phyloP scores from a whole-genome alignment of 2,888 invertebrate species.

The Anoplius nigerrimus region DNA sequence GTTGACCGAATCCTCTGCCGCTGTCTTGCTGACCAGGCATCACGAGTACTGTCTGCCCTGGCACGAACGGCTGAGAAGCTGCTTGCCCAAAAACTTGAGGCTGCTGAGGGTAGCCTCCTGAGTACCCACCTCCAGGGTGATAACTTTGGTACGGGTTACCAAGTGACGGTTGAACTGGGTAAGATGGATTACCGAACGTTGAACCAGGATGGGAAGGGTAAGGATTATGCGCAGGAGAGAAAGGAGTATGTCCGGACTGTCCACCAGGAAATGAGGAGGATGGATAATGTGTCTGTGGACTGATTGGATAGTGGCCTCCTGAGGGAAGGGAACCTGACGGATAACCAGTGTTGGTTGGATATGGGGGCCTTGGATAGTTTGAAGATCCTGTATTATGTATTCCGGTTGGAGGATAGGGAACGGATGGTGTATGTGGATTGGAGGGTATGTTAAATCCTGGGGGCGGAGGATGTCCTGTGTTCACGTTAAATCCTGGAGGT shows the following conservation, averaged over 20 bases:
- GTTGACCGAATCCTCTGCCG: constrained; percentile 55
- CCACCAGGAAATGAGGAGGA: constrained; percentile 6
- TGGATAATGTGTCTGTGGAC: neutral
- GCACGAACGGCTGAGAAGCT: constrained; percentile 57
- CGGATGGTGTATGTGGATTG: constrained; percentile 14
- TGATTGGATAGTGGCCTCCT: neutral
- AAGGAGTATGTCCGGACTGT: neutral
- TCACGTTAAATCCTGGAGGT: constrained; percentile 9
- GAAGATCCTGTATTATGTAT: too few relatives aligned
- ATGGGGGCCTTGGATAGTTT: too few relatives aligned
- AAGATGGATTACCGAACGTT: constrained; percentile 18
- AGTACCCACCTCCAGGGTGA: constrained; percentile 40
- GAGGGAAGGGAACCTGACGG: too few relatives aligned
- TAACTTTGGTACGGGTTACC: constrained; percentile 52
- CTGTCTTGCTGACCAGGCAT: constrained; percentile 43
- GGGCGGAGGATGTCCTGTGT: neutral
- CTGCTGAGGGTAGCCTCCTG: constrained; percentile 49
- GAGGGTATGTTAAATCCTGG: constrained; percentile 40
- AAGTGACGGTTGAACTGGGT: constrained; percentile 25
- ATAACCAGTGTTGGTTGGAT: too few relatives aligned
- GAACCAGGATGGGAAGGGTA: constrained; percentile 3
- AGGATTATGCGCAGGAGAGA: neutral
- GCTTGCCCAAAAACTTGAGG: constrained; percentile 48
- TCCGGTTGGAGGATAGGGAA: too few relatives aligned
- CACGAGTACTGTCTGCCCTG: constrained; percentile 58